These are phyloP conservation scores for Sebastes itinus DNA, from an alignment of 2,797 vertebrate genomes.

Conservation along the genomic window DNA sequence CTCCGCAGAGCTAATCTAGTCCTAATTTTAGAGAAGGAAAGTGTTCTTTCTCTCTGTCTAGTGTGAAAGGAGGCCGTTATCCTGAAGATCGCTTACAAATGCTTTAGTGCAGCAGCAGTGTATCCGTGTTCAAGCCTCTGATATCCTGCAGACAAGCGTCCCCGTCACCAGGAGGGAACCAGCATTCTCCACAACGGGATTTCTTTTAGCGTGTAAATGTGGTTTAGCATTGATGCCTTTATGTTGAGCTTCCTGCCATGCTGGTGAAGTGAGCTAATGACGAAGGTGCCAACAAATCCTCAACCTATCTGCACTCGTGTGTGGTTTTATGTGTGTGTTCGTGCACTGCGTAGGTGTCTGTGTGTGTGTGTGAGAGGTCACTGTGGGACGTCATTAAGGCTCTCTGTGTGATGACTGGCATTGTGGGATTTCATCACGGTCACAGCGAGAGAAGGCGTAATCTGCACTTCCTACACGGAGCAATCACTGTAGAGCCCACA, in stretches of 20 bases:
- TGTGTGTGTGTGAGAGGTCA: conserved; percentile 26
- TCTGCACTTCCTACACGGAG: conserved; percentile 55
- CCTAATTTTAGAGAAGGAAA: conserved; percentile 7
- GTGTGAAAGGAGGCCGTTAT: not conserved
- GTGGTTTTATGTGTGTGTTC: conserved; percentile 4
- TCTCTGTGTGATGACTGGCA: conserved; percentile 53
- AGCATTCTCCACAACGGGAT: not conserved
- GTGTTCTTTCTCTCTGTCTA: not conserved
- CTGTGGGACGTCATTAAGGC: conserved; percentile 57
- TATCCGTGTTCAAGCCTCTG: not conserved
- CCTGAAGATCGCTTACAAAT: not conserved
- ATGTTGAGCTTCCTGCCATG: not conserved
- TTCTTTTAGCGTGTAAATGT: conserved; percentile 1
- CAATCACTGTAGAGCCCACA: conserved; percentile 40
- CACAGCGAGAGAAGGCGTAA: conserved; percentile 51
- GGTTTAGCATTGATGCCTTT: not conserved
- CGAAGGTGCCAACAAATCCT: conserved; percentile 17
- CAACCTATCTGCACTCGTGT: not conserved
- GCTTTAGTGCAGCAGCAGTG: not conserved
- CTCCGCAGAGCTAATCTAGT: not conserved
- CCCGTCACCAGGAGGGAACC: not conserved
- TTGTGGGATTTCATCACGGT: conserved; percentile 59
- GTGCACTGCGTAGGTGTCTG: not conserved
- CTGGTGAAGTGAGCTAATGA: conserved; percentile 39
- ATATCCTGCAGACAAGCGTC: not conserved